Conservation (phyloP, 2,888 invertebrate genomes). For the Clostera curtula region DNA sequence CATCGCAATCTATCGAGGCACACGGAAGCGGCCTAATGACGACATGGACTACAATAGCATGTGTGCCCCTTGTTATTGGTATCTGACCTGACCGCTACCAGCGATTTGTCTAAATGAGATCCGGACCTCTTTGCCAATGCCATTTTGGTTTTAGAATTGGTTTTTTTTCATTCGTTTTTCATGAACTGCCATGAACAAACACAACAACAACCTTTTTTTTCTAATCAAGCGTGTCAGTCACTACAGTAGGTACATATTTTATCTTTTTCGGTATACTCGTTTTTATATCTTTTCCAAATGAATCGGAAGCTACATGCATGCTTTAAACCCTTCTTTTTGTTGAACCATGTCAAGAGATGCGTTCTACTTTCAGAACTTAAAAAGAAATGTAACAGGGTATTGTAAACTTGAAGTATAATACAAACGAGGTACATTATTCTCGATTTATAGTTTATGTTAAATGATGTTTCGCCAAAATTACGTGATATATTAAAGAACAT, state of each 20-base stretch:
- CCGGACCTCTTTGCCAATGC: slow-evolving; percentile 55
- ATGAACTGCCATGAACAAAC: slow-evolving; percentile 27
- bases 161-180: slow-evolving; percentile 45
- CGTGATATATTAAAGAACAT: slow-evolving; percentile 26
- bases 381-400: too few relatives aligned
- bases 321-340: too few relatives aligned
- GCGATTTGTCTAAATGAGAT: slow-evolving; percentile 74
- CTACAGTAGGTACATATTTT: too few relatives aligned
- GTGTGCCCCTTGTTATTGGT: slow-evolving; percentile 70
- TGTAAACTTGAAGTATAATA: too few relatives aligned
- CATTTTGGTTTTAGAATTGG: too few relatives aligned
- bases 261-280: too few relatives aligned
- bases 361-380: too few relatives aligned
- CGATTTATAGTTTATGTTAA: slow-evolving; percentile 16
- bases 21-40: slow-evolving; percentile 70
- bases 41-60: slow-evolving; percentile 67
- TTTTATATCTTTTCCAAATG: too few relatives aligned
- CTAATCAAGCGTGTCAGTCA: slow-evolving; percentile 4
- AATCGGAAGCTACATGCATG: too few relatives aligned
- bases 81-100: slow-evolving; percentile 72
- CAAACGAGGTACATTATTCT: slow-evolving; percentile 10
- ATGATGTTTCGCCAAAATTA: slow-evolving; percentile 16
- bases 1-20: slow-evolving; percentile 28
- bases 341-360: too few relatives aligned
- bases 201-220: slow-evolving; percentile 19